Conservation (phyloP, 2,113 vertebrate species). For the Sinocyclocheilus anshuiensis region DNA sequence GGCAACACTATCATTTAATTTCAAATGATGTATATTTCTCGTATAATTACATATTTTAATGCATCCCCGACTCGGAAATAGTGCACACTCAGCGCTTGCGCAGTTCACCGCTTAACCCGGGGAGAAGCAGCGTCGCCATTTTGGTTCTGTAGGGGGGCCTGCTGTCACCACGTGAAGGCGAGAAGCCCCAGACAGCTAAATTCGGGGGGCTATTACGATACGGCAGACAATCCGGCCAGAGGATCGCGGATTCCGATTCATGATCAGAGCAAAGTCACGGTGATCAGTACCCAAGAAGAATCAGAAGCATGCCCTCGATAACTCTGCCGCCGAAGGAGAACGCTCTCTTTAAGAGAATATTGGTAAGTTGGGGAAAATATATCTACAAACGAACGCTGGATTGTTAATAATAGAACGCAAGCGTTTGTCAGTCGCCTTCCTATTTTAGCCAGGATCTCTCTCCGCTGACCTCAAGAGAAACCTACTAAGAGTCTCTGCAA, state of each 20-base stretch:
- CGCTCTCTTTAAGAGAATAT: constrained; percentile 92
- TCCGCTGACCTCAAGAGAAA: not conserved
- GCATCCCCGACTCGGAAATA: constrained; percentile 19
- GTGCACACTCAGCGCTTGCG: constrained; percentile 72
- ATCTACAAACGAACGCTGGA: constrained; percentile 51
- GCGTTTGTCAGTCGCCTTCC: constrained; percentile 25
- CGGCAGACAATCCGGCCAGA: constrained; percentile 58
- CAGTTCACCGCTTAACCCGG: constrained; percentile 76
- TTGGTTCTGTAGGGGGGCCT: constrained; percentile 81
- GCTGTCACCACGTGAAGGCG: constrained; percentile 89
- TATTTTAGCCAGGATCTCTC: constrained; percentile 34
- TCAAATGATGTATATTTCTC: no score
- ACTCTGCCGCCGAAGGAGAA: constrained; percentile 93
- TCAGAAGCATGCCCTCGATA: constrained; percentile 85
- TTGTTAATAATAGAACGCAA: constrained; percentile 34
- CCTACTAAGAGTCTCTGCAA: not conserved
- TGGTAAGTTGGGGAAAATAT: constrained; percentile 79
- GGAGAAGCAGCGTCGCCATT: constrained; percentile 84
- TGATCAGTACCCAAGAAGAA: constrained; percentile 65
- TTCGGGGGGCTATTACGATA: constrained; percentile 59
- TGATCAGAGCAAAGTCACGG: constrained; percentile 60
- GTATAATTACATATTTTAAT: no score
- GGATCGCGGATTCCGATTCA: constrained; percentile 69
- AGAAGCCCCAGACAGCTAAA: constrained; percentile 71
- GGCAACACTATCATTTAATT: no score